Evolutionary conservation across 2,888 invertebrate genomes (phyloP).

Genomic region (Dryadula phaetusa): DNA sequence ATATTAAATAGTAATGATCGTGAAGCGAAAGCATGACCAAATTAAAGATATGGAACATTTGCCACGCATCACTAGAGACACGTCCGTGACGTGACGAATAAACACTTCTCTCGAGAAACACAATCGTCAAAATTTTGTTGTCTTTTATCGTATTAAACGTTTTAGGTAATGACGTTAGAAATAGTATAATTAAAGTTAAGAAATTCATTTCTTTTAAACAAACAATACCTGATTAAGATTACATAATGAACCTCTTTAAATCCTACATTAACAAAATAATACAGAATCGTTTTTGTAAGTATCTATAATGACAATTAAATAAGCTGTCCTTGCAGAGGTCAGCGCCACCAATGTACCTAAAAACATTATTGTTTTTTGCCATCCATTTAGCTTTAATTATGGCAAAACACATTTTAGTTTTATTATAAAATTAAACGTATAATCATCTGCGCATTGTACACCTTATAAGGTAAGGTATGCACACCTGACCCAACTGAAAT

Average conservation of each 20-base stretch:
- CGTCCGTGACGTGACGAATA: conserved; percentile 42
- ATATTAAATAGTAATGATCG: conserved; percentile 46
- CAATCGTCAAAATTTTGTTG: background rate
- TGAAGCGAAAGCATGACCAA: conserved; percentile 68
- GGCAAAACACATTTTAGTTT: conserved; percentile 19
- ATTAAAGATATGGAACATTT: conserved; percentile 57
- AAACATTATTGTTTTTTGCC: conserved; percentile 9
- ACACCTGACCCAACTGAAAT: conserved; percentile 34
- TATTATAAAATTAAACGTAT: conserved; percentile 26
- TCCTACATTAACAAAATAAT: background rate
- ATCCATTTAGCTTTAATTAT: conserved; percentile 24
- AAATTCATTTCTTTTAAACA: background rate
- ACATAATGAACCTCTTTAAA: background rate
- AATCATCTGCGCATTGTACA: conserved; percentile 26
- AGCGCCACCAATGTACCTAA: conserved; percentile 13
- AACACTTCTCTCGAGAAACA: conserved; percentile 8
- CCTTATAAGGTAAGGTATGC: conserved; percentile 31
- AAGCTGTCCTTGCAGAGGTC: conserved; percentile 30
- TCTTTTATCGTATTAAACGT: background rate
- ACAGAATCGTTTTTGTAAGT: conserved; percentile 2
- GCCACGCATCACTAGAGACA: conserved; percentile 61
- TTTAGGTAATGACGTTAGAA: background rate
- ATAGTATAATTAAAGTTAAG: background rate
- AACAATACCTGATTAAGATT: background rate
- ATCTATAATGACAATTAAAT: conserved; percentile 7